Evolutionary conservation across 1,140 invertebrate genomes (phyloP).

Genomic region (Limonius californicus): DNA sequence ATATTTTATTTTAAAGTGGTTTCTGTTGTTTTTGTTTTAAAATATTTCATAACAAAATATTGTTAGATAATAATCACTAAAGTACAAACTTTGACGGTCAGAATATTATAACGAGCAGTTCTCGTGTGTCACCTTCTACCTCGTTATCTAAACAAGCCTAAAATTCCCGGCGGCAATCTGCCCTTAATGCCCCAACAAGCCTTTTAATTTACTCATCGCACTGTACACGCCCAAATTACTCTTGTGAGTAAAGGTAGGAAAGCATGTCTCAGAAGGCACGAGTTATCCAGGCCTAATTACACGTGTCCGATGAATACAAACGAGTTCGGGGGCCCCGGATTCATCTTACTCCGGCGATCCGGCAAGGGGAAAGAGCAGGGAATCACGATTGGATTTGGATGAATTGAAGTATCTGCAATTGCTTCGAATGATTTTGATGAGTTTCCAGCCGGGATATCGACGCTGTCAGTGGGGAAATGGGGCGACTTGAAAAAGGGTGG

Average conservation of each 20-base stretch:
- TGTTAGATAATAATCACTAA: too few relatives aligned
- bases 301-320: slow-evolving; percentile 40
- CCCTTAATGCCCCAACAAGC: slow-evolving; percentile 13
- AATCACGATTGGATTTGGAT: slow-evolving; percentile 23
- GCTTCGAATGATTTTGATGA: not conserved
- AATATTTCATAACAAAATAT: too few relatives aligned
- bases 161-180: slow-evolving; percentile 1
- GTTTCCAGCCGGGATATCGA: too few relatives aligned
- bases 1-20: too few relatives aligned
- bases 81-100: too few relatives aligned
- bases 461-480: too few relatives aligned
- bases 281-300: slow-evolving; percentile 38
- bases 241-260: slow-evolving; percentile 18
- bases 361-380: slow-evolving; percentile 10
- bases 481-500: too few relatives aligned
- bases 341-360: slow-evolving; percentile 24
- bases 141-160: slow-evolving; percentile 26
- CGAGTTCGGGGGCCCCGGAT: slow-evolving; percentile 26
- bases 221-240: slow-evolving; percentile 18
- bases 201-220: slow-evolving; percentile 25
- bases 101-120: too few relatives aligned
- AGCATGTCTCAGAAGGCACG: slow-evolving; percentile 27
- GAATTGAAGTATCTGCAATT: not conserved
- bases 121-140: slow-evolving; percentile 24
- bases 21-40: too few relatives aligned